Base-by-base conservation (phyloP, 2,797 vertebrate species). In the Mormyrops attenuatus region DNA sequence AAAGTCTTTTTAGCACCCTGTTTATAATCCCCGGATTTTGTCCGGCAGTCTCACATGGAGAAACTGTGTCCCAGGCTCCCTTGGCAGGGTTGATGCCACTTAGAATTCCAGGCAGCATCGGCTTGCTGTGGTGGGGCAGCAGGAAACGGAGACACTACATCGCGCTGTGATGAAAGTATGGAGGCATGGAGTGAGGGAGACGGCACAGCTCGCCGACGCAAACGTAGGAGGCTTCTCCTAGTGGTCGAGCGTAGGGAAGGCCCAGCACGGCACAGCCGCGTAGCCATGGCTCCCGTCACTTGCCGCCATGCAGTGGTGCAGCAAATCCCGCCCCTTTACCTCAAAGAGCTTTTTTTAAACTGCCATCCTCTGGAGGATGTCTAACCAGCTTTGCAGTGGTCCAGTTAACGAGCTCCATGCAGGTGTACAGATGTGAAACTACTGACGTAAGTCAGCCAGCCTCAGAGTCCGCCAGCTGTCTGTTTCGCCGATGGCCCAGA, bases 91-190 rank as follows among this genome's bases (percentile, higher is more conserved):
- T 80, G 73, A 80, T 44, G 47, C 47, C 9, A 88, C 90, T 91
- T 90, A 85, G 90, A 66, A 90, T 89, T 22, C 50, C 77, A 80
- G 73, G 38, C 7, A 13, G 11, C 66, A 30, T 26, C 22, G 60
- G 22, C 22, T 26, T 63, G 22, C 8, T 8, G 57, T 60, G 57
- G 57, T 15, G n/a, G 57, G 57, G 60, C 60, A 50, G 49, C n/a
- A 5, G 82, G 82, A 85, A 50, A 26, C 47, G 4, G 38, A 50
- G 82, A 15, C 9, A 0, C 30, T 38, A 5, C 30, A 2, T 38
- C 5, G 4, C 44, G 47, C 91, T 90, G 57, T 89, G 66, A 91
- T 89, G 88, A 90, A 90, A 91, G 89, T 92, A 88, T 26, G 50
- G 41, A 66, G 60, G 60, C 60, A 26, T 63, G 60, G 60, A 26